These are phyloP conservation scores for Hydrozoanthus tunicans DNA, from an alignment of 64 coral and sea anemone genomes.

Conservation along the genomic window DNA sequence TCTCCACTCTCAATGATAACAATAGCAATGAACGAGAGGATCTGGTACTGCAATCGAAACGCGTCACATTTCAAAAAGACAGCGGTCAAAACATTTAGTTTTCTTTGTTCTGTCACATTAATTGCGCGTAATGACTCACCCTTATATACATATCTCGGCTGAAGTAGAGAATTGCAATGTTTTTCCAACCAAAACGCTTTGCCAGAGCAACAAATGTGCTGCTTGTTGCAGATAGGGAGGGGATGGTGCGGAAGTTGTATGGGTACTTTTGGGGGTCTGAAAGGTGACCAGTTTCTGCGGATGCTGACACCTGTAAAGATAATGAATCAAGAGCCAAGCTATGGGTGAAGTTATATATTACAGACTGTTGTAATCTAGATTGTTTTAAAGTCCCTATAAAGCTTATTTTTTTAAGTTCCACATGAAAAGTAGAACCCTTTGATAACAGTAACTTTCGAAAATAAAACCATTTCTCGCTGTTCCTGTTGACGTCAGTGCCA, in stretches of 20 bases:
- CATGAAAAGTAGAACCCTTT: too few relatives aligned
- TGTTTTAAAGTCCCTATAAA: neutral
- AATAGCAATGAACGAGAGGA: too few relatives aligned
- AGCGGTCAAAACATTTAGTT: too few relatives aligned
- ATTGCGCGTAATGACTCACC: neutral
- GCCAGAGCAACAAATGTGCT: constrained; percentile 74
- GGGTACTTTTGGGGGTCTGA: constrained; percentile 52
- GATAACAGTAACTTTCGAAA: too few relatives aligned
- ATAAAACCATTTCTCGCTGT: too few relatives aligned
- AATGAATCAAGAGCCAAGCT: neutral
- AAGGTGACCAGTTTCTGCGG: constrained; percentile 63
- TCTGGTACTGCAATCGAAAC: too few relatives aligned
- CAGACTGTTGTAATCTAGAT: neutral
- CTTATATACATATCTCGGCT: constrained; percentile 73
- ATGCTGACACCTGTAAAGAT: constrained; percentile 63
- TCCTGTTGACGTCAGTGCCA: too few relatives aligned
- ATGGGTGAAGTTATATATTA: neutral
- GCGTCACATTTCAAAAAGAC: too few relatives aligned
- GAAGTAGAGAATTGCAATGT: constrained; percentile 73
- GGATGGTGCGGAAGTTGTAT: constrained; percentile 75
- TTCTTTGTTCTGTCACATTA: neutral
- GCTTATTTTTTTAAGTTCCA: too few relatives aligned
- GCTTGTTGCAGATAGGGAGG: constrained; percentile 54
- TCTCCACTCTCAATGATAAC: too few relatives aligned
- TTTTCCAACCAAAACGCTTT: constrained; percentile 62